Percentiles rank a stretch among this genome's conserved stretches.
Conservation (phyloP, 2,113 vertebrate species). For the Toxostoma redivivum region DNA sequence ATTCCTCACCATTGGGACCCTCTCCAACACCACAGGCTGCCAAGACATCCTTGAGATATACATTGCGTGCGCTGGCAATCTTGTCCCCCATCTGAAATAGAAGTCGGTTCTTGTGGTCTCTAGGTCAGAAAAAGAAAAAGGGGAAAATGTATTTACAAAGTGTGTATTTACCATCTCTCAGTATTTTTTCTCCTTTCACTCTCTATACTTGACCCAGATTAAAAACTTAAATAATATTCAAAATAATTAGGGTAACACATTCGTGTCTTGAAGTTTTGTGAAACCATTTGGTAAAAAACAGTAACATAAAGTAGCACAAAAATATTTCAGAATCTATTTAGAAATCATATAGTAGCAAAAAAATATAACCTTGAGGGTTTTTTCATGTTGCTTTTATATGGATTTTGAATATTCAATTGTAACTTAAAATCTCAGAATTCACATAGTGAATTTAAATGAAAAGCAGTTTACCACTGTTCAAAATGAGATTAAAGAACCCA, state of each 20-base stretch:
- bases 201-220: not conserved
- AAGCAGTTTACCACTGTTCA: not conserved
- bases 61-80: conserved; percentile 80
- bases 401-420: not conserved
- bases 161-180: not conserved
- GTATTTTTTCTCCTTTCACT: not conserved
- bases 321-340: not conserved
- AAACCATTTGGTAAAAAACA: not conserved
- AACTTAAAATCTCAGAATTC: not conserved
- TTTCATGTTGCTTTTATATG: not conserved
- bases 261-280: not conserved
- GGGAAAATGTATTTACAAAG: not conserved
- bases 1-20: not conserved
- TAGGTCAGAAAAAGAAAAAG: not conserved
- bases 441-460: not conserved
- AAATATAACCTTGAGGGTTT: not conserved
- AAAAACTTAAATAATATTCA: not conserved
- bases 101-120: conserved; percentile 60
- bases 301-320: not conserved
- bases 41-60: conserved; percentile 66
- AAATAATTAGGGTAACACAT: not conserved
- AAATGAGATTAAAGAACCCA: not conserved
- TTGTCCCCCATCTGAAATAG: conserved; percentile 76
- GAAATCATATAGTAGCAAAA: not conserved
- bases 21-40: accelerated